Evolutionary conservation across 1,140 invertebrate genomes (phyloP).

Genomic region (Argopecten irradians): DNA sequence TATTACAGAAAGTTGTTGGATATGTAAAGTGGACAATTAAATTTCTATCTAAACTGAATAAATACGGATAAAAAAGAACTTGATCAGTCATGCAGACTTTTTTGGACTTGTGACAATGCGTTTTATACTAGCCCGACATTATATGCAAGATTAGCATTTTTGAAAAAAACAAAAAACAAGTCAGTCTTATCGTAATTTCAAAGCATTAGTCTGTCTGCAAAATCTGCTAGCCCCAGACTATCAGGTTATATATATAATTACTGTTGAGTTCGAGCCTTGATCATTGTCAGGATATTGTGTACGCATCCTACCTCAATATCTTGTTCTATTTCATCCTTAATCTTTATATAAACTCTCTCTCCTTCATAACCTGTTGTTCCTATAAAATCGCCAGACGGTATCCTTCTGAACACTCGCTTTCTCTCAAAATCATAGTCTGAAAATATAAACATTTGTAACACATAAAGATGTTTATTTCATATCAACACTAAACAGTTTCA

Average conservation of each 20-base stretch:
- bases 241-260: background rate
- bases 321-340: constrained; percentile 62
- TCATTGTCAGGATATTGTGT: background rate
- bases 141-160: no score
- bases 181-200: no score
- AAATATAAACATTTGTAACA: no score
- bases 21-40: no score
- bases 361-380: constrained; percentile 65
- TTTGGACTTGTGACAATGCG: no score
- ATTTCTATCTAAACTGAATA: no score
- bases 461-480: no score
- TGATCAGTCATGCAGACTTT: no score
- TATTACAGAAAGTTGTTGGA: no score
- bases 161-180: no score
- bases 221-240: background rate
- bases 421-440: constrained; percentile 64
- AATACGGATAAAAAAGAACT: no score
- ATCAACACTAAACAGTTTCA: background rate
- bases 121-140: no score
- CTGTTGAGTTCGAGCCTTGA: background rate
- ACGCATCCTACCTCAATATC: constrained; percentile 61
- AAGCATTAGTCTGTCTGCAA: background rate
- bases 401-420: constrained; percentile 58
- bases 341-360: constrained; percentile 65
- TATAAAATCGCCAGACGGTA: constrained; percentile 65